These are phyloP conservation scores for Euclidia mi DNA, from an alignment of 2,888 invertebrate species.

Conservation along the genomic window DNA sequence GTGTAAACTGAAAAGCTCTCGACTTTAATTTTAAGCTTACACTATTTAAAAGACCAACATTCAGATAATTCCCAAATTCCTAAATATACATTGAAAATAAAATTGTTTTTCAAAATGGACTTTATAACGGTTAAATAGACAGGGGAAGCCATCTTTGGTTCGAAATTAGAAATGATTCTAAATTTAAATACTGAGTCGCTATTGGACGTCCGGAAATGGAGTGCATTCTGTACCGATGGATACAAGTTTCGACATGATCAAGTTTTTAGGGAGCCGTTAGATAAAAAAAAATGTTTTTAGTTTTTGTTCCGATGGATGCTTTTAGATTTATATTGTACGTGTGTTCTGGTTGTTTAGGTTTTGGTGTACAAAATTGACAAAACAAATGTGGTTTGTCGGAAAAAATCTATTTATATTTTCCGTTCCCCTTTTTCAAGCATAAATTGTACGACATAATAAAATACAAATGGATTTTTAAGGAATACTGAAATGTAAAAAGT, in stretches of 20 bases:
- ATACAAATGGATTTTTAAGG: background rate
- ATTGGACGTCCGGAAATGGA: slow-evolving; percentile 70
- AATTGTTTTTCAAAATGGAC: slow-evolving; percentile 47
- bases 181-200: slow-evolving; percentile 66
- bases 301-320: slow-evolving; percentile 31
- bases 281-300: slow-evolving; percentile 31
- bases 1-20: slow-evolving; percentile 35
- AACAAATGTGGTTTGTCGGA: slow-evolving; percentile 5
- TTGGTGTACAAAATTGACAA: slow-evolving; percentile 9
- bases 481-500: background rate
- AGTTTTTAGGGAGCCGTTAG: slow-evolving; percentile 34
- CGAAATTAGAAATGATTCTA: slow-evolving; percentile 63
- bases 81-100: slow-evolving; percentile 25
- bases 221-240: slow-evolving; percentile 65
- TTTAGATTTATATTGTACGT: slow-evolving; percentile 46
- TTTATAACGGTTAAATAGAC: slow-evolving; percentile 34
- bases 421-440: slow-evolving; percentile 1
- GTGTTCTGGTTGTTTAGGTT: slow-evolving; percentile 24
- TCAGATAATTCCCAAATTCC: slow-evolving; percentile 37
- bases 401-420: slow-evolving; percentile 23
- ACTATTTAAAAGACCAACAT: slow-evolving; percentile 24
- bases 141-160: slow-evolving; percentile 45
- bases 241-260: slow-evolving; percentile 56
- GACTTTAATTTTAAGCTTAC: slow-evolving; percentile 26
- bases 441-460: background rate